These are phyloP conservation scores for Callitettix versicolor DNA, from an alignment of 1,140 invertebrate species.

Conservation along the genomic window DNA sequence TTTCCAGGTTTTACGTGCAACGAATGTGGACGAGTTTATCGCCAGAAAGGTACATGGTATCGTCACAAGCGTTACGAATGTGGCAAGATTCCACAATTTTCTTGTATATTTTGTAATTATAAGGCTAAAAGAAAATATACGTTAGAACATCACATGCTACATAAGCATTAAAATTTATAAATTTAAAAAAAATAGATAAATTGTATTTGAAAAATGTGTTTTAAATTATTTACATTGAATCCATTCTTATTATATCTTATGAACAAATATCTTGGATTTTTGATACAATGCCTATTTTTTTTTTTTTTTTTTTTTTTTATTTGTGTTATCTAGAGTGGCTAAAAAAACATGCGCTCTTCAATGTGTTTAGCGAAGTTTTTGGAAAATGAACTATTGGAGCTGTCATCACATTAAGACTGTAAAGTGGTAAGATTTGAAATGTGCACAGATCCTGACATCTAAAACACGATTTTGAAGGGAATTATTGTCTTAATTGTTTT, in stretches of 20 bases:
- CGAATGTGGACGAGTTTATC: slow-evolving; percentile 52
- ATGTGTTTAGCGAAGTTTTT: too few relatives aligned
- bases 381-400: too few relatives aligned
- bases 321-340: too few relatives aligned
- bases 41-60: slow-evolving; percentile 39
- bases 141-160: slow-evolving; percentile 40
- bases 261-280: too few relatives aligned
- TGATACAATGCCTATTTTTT: too few relatives aligned
- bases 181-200: not conserved
- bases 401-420: too few relatives aligned
- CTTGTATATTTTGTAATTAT: slow-evolving; percentile 39
- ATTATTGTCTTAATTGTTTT: too few relatives aligned
- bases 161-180: slow-evolving; percentile 32
- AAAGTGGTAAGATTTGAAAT: too few relatives aligned
- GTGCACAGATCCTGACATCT: too few relatives aligned
- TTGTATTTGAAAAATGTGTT: not conserved
- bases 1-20: slow-evolving; percentile 32
- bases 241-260: not conserved
- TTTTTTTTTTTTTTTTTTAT: too few relatives aligned
- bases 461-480: too few relatives aligned
- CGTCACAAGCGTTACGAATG: slow-evolving; percentile 40
- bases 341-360: too few relatives aligned
- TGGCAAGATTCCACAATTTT: slow-evolving; percentile 44
- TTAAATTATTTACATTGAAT: not conserved
- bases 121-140: slow-evolving; percentile 40